Percentiles rank a stretch among this genome's conserved stretches.
Evolutionary conservation across 2,797 vertebrate species (phyloP).

Genomic region (Enteromius fasciolatus): DNA sequence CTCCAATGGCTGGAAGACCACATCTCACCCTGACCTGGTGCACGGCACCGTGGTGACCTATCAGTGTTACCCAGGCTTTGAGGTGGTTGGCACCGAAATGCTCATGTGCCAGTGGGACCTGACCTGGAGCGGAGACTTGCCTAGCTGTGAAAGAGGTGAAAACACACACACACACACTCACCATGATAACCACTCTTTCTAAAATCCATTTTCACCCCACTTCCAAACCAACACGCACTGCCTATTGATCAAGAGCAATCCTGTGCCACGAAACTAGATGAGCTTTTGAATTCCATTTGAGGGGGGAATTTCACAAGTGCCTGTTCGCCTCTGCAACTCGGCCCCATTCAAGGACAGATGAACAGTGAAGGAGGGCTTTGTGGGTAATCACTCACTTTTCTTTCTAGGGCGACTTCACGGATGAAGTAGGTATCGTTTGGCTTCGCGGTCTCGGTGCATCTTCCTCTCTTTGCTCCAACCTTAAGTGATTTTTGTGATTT

Average conservation of each 20-base stretch:
- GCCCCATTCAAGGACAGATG: constrained; percentile 39
- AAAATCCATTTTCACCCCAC: constrained; percentile 48
- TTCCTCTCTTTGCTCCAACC: not conserved
- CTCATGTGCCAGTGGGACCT: constrained; percentile 98
- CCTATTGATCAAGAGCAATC: constrained; percentile 49
- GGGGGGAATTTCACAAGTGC: constrained; percentile 39
- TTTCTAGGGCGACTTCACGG: constrained; percentile 34
- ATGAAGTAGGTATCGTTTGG: constrained; percentile 39
- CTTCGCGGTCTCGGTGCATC: constrained; percentile 31
- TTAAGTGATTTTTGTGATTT: constrained; percentile 9
- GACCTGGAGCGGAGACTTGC: constrained; percentile 92
- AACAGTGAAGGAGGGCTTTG: constrained; percentile 34
- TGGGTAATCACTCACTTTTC: constrained; percentile 57
- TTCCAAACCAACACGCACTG: constrained; percentile 35
- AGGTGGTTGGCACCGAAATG: constrained; percentile 86
- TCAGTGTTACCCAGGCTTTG: constrained; percentile 94
- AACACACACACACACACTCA: not conserved
- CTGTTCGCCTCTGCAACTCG: constrained; percentile 10
- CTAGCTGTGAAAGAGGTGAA: constrained; percentile 89
- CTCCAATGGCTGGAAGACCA: constrained; percentile 91
- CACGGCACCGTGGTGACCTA: constrained; percentile 94
- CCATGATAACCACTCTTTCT: constrained; percentile 17
- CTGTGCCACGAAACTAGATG: constrained; percentile 32
- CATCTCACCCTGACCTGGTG: constrained; percentile 90
- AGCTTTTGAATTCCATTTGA: constrained; percentile 50